Evolutionary conservation across 2,888 invertebrate species (phyloP), one percentile per base, ranked within the genome.

Genomic region (Ophonus ardosiacus): DNA sequence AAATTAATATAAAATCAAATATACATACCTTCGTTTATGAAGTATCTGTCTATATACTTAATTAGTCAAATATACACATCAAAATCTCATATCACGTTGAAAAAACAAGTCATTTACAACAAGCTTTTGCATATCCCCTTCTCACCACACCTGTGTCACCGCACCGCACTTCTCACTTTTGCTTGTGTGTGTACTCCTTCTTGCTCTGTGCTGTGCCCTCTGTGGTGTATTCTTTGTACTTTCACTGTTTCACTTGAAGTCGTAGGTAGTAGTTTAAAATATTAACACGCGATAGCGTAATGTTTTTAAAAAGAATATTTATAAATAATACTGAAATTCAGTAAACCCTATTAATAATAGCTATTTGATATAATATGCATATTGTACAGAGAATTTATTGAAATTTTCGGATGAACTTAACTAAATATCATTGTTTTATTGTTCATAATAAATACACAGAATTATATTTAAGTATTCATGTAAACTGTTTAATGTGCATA

Each of bases 91-190:
- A 71, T 71, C 71, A 65, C 31, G 65, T 71, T 71, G 17, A 43
- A 71, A 71, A 68, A 71, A 40, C 43, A 43, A 71, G 71, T 43
- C 71, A 71, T 71, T 38, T 21, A 63, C 63, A 63, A 71, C 15
- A 68, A 68, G 38, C 68, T 31, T 13, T 38, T n/a, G 68, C 18
- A 8, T 61, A 15, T 63, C 21, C 7, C 8, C 10, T 18, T 6
- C 1, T n/a, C n/a, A n/a, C n/a, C n/a, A n/a, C n/a, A n/a, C n/a
- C n/a, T n/a, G n/a, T n/a, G n/a, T n/a, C n/a, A n/a, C n/a, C n/a
- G n/a, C n/a, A n/a, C n/a, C n/a, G n/a, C n/a, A n/a, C 63, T 68
- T 38, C 68, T 63, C 21, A 7, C 7, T 21, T 21, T 63, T 31
- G 31, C 31, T 31, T 31, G 0, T 31, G 31, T n/a, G n/a, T n/a